Conservation (phyloP, 2,113 vertebrate genomes). For the Coracopsis vasa region DNA sequence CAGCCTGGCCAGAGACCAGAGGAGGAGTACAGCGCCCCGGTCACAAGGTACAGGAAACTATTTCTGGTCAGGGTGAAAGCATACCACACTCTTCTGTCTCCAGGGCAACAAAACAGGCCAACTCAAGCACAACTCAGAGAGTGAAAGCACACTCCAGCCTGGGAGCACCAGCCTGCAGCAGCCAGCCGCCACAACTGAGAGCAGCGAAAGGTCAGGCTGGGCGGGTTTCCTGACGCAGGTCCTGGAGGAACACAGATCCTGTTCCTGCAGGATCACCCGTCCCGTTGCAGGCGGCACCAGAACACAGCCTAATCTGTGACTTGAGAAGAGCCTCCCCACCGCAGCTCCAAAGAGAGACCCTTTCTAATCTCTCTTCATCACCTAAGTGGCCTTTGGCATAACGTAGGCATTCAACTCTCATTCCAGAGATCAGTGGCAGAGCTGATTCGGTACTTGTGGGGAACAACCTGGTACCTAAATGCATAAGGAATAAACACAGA, state of each 20-base stretch:
- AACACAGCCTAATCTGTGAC: not conserved
- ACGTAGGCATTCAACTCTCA: not conserved
- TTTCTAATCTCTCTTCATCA: not conserved
- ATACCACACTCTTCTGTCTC: slow-evolving; percentile 63
- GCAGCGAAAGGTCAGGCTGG: slow-evolving; percentile 25
- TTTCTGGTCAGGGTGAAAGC: slow-evolving; percentile 70
- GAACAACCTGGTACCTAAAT: not conserved
- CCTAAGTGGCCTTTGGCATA: accelerated
- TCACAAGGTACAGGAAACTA: slow-evolving; percentile 74
- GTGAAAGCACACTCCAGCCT: not conserved
- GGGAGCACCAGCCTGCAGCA: not conserved
- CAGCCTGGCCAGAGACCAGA: slow-evolving; percentile 31
- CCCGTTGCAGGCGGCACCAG: not conserved
- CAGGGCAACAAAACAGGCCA: slow-evolving; percentile 71
- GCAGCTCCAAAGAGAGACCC: not conserved
- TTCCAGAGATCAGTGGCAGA: not conserved
- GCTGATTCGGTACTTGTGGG: not conserved
- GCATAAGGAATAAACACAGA: not conserved
- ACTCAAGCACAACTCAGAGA: slow-evolving; percentile 30
- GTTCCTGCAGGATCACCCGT: not conserved
- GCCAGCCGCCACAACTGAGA: not conserved
- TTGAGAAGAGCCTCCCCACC: not conserved
- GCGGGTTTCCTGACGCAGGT: not conserved
- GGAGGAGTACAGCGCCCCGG: slow-evolving; percentile 23
- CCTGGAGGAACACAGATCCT: not conserved